Percentiles rank a stretch among this genome's conserved stretches.
These are phyloP conservation scores for Phoenicopterus ruber DNA, from an alignment of 2,113 vertebrate species.

Conservation along the genomic window DNA sequence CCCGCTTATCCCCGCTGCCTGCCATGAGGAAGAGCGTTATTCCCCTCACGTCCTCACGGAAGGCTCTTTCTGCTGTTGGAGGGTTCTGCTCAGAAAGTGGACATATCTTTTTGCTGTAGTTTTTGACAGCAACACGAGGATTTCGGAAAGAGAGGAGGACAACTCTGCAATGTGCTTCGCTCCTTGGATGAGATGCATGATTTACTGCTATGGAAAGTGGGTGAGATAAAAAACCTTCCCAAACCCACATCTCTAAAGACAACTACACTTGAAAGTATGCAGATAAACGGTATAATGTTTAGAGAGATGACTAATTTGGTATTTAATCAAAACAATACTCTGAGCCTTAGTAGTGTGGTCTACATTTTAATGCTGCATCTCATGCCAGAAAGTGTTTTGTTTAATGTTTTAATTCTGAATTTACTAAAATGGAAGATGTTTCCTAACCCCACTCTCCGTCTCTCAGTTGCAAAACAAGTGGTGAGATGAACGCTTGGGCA, in stretches of 20 bases:
- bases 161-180: neutral
- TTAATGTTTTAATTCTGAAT: neutral
- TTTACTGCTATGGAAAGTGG: neutral
- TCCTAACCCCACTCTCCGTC: neutral
- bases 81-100: neutral
- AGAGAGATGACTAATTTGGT: neutral
- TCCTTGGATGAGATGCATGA: neutral
- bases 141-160: neutral
- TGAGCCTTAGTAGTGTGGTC: neutral
- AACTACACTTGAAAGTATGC: neutral
- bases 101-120: neutral
- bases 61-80: neutral
- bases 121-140: neutral
- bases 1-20: neutral
- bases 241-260: neutral
- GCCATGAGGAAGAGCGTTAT: neutral
- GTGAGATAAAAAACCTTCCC: neutral
- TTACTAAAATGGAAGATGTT: neutral
- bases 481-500: neutral
- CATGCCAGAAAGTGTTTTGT: neutral
- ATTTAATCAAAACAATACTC: neutral
- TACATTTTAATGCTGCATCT: neutral
- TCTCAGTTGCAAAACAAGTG: neutral
- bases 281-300: neutral
- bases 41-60: neutral